Conservation (phyloP, 2,888 invertebrate genomes). For the Napeogenes inachia region DNA sequence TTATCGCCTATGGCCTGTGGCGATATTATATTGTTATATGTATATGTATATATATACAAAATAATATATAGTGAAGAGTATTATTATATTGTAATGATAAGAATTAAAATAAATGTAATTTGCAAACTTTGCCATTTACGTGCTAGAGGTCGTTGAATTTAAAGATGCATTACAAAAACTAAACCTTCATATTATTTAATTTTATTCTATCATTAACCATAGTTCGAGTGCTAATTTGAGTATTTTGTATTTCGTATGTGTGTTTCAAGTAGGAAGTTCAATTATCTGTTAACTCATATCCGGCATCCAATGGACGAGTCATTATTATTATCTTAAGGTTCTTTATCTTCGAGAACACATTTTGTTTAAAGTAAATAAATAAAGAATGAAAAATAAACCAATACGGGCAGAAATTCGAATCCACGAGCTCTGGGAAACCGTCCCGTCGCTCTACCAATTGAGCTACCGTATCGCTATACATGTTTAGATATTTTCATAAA, state of each 20-base stretch:
- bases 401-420: too few species aligned
- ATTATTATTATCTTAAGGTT: conserved; percentile 26
- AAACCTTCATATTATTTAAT: conserved; percentile 7
- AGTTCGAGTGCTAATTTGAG: conserved; percentile 20
- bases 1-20: too few species aligned
- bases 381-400: too few species aligned
- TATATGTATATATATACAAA: not conserved
- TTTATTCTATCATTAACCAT: conserved; percentile 14
- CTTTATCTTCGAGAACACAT: conserved; percentile 5
- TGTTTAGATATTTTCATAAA: too few species aligned
- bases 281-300: conserved; percentile 22
- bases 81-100: not conserved
- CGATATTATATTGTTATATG: too few species aligned
- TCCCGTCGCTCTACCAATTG: too few species aligned
- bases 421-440: too few species aligned
- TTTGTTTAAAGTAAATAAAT: too few species aligned
- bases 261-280: conserved; percentile 19
- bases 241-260: conserved; percentile 13
- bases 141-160: conserved; percentile 10
- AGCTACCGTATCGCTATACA: too few species aligned
- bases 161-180: conserved; percentile 9
- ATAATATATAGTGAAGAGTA: not conserved
- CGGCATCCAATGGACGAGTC: conserved; percentile 18
- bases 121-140: conserved; percentile 7
- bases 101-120: not conserved